Percentiles rank a stretch among this genome's conserved stretches.
These are phyloP conservation scores for Agrochola litura DNA, from an alignment of 2,888 invertebrate species.

Conservation along the genomic window DNA sequence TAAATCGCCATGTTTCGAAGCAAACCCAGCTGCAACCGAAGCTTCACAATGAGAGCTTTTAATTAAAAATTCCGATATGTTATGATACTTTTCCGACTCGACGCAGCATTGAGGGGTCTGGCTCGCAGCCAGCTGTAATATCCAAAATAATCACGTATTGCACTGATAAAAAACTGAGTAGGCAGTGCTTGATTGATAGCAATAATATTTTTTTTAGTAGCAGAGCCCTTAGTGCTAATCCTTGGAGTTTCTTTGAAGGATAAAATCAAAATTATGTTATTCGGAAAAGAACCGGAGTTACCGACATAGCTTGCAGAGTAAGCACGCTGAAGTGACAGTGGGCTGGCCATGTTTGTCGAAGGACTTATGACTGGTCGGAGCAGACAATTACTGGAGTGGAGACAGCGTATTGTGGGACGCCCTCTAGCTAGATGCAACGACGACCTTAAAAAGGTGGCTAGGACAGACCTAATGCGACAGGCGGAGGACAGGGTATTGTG, in stretches of 20 bases:
- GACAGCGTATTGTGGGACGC: background rate
- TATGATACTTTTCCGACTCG: conserved; percentile 18
- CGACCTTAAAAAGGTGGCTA: background rate
- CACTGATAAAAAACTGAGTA: conserved; percentile 11
- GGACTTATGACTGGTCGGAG: background rate
- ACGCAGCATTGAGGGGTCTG: conserved; percentile 17
- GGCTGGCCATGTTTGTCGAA: background rate
- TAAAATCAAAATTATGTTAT: background rate
- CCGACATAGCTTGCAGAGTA: background rate
- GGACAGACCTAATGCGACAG: background rate
- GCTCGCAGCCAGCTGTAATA: conserved; percentile 26
- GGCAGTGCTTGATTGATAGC: conserved; percentile 14
- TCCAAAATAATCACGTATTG: conserved; percentile 41
- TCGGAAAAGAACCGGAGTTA: background rate
- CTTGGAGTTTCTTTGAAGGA: background rate
- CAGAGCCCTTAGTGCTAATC: background rate
- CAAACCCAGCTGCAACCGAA: background rate
- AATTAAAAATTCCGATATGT: conserved; percentile 51
- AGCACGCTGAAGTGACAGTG: background rate
- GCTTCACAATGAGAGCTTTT: conserved; percentile 24
- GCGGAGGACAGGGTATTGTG: background rate
- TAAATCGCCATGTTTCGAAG: background rate
- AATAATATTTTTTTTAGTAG: background rate
- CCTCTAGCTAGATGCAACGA: background rate
- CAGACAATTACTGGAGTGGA: background rate